These are phyloP conservation scores for Agelas oroides DNA, from an alignment of 37 sponge, comb jelly and placozoan species.

Conservation along the genomic window DNA sequence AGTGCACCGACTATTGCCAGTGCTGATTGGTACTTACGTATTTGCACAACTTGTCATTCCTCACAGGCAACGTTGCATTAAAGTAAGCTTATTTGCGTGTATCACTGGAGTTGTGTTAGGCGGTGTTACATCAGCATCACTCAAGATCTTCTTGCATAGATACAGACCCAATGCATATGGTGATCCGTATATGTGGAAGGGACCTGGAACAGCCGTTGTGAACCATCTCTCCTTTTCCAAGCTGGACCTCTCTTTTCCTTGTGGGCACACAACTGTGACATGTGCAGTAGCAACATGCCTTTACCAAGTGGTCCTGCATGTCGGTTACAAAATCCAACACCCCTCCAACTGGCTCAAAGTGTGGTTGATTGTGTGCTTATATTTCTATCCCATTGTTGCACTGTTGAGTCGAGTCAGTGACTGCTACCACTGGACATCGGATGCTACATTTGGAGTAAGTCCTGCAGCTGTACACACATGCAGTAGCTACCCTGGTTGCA, in stretches of 20 bases:
- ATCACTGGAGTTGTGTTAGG: slow-evolving; percentile 46
- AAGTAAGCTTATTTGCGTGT: slow-evolving; percentile 32
- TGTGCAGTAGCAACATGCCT: slow-evolving; percentile 52
- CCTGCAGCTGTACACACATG: too few species aligned
- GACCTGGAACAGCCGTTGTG: slow-evolving; percentile 28
- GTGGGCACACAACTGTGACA: slow-evolving; percentile 46
- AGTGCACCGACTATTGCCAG: slow-evolving; percentile 16
- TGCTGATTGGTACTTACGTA: slow-evolving; percentile 27
- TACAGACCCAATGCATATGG: slow-evolving; percentile 62
- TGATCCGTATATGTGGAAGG: slow-evolving; percentile 59
- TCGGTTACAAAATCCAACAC: neutral
- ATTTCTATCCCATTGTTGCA: slow-evolving; percentile 15
- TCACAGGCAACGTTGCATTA: neutral
- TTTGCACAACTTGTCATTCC: slow-evolving; percentile 22
- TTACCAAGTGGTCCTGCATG: neutral
- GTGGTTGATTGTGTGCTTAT: slow-evolving; percentile 8
- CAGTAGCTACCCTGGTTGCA: too few species aligned
- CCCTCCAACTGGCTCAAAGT: neutral
- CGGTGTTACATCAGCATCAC: slow-evolving; percentile 25
- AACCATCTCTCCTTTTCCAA: slow-evolving; percentile 51
- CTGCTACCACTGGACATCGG: slow-evolving; percentile 62
- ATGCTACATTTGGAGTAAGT: slow-evolving; percentile 58
- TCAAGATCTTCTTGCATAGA: slow-evolving; percentile 44
- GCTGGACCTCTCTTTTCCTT: slow-evolving; percentile 47
- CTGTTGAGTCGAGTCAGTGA: slow-evolving; percentile 47